Base-by-base conservation (phyloP, 1,140 invertebrate species). In the Venustaconcha ellipsiformis region DNA sequence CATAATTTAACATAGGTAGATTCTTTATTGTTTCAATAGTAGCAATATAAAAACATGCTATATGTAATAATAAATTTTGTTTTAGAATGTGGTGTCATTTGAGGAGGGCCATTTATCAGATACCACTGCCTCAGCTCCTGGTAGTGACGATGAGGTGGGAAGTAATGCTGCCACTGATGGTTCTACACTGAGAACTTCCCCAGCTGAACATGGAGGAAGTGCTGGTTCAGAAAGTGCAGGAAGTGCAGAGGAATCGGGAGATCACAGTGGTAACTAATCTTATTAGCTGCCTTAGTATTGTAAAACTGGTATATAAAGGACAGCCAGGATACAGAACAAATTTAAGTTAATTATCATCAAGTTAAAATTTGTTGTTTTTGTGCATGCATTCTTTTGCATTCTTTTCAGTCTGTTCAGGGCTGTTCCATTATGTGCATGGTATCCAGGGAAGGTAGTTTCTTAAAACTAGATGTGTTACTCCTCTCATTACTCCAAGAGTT, bases 81-180 rank as follows among this genome's bases (percentile, higher is more conserved):
- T 67, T 58, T 74, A 84, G 83, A 81, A 76, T 78, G 76, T 67
- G 4, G 77, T 73, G 4, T 78, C 74, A 23, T 76, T 83, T 57
- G 86, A 88, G 70, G 85, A 87, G 63, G 82, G 82, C 20, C 85
- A 84, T 8, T 66, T 88, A 74, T 94, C 94, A 26, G 94, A 95
- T 78, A 95, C 94, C 1, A 95, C 94, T 20, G 94, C 94, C 13
- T 95, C 95, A 14, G 94, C 94, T 23, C 94, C 93, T 48, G 95
- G 95, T 3, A 96, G 96, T 58, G 96, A 98, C 90, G 97, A 98
- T 88, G 97, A 99, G 91, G 94, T 87, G 59, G 88, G 94, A n/a
- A 96, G 95, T 76, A 97, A 95, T 67, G 96, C 96, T 57, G 96
- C 96, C 8, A 97, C 96, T 5, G 96, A 97, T 90, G 96, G 95